Conservation (phyloP, 64 coral and sea anemone genomes). For the Stichodactyla helianthus region DNA sequence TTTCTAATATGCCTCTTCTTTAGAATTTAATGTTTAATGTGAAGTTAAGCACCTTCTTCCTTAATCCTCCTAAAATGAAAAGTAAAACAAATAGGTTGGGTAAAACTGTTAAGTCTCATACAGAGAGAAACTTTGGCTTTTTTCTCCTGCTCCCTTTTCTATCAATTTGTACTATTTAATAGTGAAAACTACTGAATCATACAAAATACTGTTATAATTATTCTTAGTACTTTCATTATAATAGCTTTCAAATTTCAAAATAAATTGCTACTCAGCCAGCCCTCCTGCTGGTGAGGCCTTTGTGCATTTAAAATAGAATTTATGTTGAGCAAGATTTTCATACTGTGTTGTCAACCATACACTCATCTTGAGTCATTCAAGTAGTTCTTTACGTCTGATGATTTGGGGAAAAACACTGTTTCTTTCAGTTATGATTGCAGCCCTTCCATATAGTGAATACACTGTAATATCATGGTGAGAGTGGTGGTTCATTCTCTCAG, state of each 20-base stretch:
- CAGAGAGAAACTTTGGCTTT: neutral
- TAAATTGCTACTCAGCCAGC: neutral
- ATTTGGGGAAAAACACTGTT: neutral
- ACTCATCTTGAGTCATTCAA: neutral
- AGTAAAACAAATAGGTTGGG: neutral
- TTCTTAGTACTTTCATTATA: neutral
- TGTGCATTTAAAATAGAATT: constrained; percentile 6
- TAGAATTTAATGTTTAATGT: neutral
- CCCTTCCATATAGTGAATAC: neutral
- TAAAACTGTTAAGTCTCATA: neutral
- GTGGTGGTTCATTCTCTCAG: neutral
- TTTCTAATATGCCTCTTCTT: neutral
- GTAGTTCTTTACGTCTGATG: neutral
- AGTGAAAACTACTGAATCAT: neutral
- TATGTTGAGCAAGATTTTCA: neutral
- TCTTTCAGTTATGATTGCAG: neutral
- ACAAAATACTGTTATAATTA: neutral
- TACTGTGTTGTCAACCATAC: neutral
- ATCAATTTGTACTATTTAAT: neutral
- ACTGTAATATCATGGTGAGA: neutral
- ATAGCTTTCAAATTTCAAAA: neutral
- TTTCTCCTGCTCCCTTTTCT: neutral
- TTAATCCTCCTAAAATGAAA: neutral
- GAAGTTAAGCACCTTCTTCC: neutral
- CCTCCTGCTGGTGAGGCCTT: constrained; percentile 1